Evolutionary conservation across 2,888 invertebrate species (phyloP), one percentile per base, ranked within the genome.

Genomic region (Prosapia bicincta): DNA sequence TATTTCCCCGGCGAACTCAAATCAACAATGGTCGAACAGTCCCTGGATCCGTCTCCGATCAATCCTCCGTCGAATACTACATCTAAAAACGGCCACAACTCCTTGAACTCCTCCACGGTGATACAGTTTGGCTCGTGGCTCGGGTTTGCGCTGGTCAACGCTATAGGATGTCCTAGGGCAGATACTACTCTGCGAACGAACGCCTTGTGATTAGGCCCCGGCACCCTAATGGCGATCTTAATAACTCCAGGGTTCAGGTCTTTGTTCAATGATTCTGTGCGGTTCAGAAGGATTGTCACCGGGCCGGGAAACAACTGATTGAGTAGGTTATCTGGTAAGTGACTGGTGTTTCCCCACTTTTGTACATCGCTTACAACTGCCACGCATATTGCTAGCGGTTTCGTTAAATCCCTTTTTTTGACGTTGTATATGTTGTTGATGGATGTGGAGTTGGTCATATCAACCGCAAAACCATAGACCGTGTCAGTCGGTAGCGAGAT

Each of bases 401-500:
- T 99, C 1, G 87, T 86, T 30, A 88, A 88, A 81, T 93, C 90
- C 76, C 98, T 88, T 9, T 91, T 90, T 86, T 99, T 99, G 38
- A 99, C 93, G 32, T 89, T 86, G 84, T 98, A 99, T 0, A 99
- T 86, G 79, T 89, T 91, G 77, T 91, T 87, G 30, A 99, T 90
- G 24, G 97, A 93, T 54, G 88, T 84, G 15, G 90, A 87, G 83
- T 93, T 91, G 81, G 95, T 94, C 0, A 95, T 96, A 83, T 93
- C 89, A 80, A 93, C 95, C 13, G 98, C 96, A 74, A 99, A 85
- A 0, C 99, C 99, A 84, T 99, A 99, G 54, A 99, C 92, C 0
- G 99, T 99, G 83, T 99, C 99, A 0, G 99, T 99, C 0, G 99
- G 99, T 1, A 99, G 87, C 0, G 97, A 98, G 81, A 99, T 90